Conservation (phyloP, 1,140 invertebrate genomes). For the Maconellicoccus hirsutus region DNA sequence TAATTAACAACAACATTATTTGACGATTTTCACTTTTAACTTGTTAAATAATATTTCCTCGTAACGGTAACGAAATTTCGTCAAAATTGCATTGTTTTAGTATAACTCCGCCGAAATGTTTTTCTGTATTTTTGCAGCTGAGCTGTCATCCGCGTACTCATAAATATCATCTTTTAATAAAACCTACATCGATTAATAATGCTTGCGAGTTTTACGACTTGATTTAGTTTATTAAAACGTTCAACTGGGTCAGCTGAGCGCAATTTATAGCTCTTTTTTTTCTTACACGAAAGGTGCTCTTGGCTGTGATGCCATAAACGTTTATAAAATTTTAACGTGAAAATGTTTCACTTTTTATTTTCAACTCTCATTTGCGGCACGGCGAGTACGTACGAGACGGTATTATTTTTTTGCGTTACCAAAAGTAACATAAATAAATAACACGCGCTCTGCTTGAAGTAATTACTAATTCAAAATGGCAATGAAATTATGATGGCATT, state of each 20-base stretch:
- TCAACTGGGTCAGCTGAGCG: neutral
- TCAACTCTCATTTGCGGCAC: constrained; percentile 1
- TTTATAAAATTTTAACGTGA: neutral
- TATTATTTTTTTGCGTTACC: neutral
- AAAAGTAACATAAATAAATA: neutral
- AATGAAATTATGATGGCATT: too few relatives aligned
- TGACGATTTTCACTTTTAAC: too few relatives aligned
- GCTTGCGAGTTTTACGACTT: neutral
- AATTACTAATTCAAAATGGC: too few relatives aligned
- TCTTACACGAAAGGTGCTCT: neutral
- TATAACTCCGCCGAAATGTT: too few relatives aligned
- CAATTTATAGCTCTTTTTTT: neutral
- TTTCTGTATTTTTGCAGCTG: too few relatives aligned
- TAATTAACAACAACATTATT: too few relatives aligned
- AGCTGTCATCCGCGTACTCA: too few relatives aligned
- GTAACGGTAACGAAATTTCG: too few relatives aligned
- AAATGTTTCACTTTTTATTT: neutral
- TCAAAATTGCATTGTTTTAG: too few relatives aligned
- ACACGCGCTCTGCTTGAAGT: neutral
- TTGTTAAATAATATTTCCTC: too few relatives aligned
- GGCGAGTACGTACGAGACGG: neutral
- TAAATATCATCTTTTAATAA: too few relatives aligned
- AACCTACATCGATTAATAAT: neutral
- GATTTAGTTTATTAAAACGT: neutral
- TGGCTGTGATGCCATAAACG: neutral